phyloP scores from a whole-genome alignment of 2,888 invertebrate species.

The Allophyes oxyacanthae region DNA sequence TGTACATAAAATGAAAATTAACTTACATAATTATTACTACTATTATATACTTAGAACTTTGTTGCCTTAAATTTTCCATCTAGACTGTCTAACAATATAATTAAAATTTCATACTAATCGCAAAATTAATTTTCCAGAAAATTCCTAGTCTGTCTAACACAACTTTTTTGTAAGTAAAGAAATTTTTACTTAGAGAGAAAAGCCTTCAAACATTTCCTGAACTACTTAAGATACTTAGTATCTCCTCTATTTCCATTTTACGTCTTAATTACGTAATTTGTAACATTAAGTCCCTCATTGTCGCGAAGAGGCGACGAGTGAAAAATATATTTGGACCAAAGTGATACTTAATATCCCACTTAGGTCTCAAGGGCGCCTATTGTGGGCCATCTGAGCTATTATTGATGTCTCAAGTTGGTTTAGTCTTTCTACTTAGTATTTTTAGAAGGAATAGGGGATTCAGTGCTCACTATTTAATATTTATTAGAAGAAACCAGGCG shows the following conservation, averaged over 20 bases:
- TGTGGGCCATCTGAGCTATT: slow-evolving; percentile 17
- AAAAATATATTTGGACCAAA: slow-evolving; percentile 48
- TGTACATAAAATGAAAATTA: too few species aligned
- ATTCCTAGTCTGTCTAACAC: too few species aligned
- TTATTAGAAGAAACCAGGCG: too few species aligned
- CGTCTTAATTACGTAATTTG: slow-evolving; percentile 50
- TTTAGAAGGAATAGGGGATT: background rate
- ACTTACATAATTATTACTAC: too few species aligned
- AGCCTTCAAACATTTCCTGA: slow-evolving; percentile 13
- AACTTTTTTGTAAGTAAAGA: too few species aligned
- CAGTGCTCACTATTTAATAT: background rate
- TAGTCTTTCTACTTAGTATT: slow-evolving; percentile 10
- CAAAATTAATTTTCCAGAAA: too few species aligned
- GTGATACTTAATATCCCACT: slow-evolving; percentile 48
- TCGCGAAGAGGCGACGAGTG: slow-evolving; percentile 26
- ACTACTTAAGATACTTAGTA: slow-evolving; percentile 25
- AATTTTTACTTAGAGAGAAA: too few species aligned
- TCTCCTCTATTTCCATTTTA: slow-evolving; percentile 42
- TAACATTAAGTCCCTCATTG: slow-evolving; percentile 45
- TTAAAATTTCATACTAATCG: too few species aligned
- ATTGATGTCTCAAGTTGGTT: slow-evolving; percentile 30
- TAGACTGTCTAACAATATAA: too few species aligned
- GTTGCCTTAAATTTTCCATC: too few species aligned
- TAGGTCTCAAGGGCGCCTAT: slow-evolving; percentile 35
- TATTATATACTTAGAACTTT: too few species aligned